phyloP scores from a whole-genome alignment of 1,140 invertebrate species.

The Nephila pilipes region DNA sequence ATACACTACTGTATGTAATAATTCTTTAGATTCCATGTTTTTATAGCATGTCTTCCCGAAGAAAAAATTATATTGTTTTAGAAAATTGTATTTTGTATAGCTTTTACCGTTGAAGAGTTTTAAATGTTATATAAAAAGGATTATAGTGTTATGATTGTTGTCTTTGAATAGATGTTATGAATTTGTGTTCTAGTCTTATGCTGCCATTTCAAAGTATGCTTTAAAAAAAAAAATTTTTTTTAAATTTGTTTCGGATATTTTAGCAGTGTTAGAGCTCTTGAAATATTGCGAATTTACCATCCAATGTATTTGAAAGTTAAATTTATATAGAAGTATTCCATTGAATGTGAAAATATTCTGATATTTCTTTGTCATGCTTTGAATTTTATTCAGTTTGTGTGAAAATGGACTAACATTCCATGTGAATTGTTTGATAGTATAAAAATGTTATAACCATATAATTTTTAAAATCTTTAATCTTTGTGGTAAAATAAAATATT shows the following conservation, averaged over 20 bases:
- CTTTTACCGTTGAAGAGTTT: conserved; percentile 17
- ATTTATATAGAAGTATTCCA: neutral
- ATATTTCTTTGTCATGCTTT: neutral
- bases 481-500: neutral
- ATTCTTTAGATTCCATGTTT: conserved; percentile 11
- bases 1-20: neutral
- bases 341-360: neutral
- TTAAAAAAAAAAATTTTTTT: neutral
- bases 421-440: neutral
- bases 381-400: conserved; percentile 2
- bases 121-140: conserved; percentile 20
- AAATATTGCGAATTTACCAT: neutral
- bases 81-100: conserved; percentile 18
- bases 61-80: conserved; percentile 12
- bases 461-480: neutral
- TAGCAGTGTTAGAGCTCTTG: neutral
- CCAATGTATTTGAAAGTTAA: neutral
- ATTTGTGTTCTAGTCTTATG: conserved; percentile 21
- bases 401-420: conserved; percentile 28
- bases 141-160: conserved; percentile 29
- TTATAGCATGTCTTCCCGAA: neutral
- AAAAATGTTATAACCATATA: conserved; percentile 2
- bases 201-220: conserved; percentile 22
- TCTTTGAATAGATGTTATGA: conserved; percentile 21
- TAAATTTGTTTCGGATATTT: neutral